Conservation (phyloP, 2,113 vertebrate species). For the Bos taurus region DNA sequence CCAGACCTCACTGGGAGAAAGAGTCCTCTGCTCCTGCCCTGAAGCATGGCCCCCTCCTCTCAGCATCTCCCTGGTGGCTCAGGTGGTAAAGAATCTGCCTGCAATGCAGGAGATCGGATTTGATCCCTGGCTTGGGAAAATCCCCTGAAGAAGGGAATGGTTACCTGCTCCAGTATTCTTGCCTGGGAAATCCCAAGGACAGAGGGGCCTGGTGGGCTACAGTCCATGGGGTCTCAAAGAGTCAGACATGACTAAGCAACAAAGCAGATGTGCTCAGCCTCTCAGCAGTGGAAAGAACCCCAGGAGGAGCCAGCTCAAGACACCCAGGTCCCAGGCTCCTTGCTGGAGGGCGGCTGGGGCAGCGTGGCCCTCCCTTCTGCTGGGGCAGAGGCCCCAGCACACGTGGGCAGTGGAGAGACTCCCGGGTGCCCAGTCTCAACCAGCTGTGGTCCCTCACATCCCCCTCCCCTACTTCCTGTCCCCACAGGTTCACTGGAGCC, state of each 20-base stretch:
- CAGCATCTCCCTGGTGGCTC: background rate
- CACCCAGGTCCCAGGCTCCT: background rate
- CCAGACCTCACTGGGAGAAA: background rate
- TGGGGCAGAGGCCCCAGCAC: background rate
- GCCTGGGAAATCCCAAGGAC: background rate
- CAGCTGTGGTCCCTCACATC: background rate
- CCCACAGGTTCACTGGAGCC: slow-evolving; percentile 93
- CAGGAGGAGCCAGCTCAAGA: background rate
- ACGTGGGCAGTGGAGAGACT: background rate
- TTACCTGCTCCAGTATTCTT: background rate
- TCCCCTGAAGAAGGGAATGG: background rate
- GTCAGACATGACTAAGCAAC: background rate
- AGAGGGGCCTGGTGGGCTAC: background rate
- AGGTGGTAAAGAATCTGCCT: background rate
- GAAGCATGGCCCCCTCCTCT: background rate
- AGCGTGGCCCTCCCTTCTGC: no score
- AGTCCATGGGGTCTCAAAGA: background rate
- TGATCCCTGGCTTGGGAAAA: background rate
- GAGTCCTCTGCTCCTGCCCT: background rate
- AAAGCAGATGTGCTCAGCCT: background rate
- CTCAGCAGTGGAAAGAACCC: background rate
- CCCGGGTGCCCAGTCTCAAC: background rate
- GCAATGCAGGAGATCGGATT: background rate
- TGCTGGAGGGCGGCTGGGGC: accelerated
- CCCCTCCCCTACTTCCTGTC: background rate